Evolutionary conservation across 1,140 invertebrate genomes (phyloP), one percentile per base, ranked within the genome.

Genomic region (Sipha flava): DNA sequence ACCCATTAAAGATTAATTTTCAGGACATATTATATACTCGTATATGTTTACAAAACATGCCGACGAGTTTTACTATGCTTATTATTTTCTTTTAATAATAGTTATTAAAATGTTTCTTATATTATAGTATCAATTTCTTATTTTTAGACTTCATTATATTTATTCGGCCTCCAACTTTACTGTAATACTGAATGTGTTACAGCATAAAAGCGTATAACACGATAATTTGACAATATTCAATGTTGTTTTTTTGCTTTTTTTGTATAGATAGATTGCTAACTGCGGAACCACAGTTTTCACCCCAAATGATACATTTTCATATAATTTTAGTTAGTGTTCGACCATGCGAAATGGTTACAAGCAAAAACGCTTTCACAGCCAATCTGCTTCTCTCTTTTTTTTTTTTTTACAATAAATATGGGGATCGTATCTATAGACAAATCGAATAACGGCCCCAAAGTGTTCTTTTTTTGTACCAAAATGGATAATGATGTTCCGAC

Each of bases 321-420:
- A 75, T 75, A 14, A 4, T 77, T 54, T 77, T 57, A 29, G 73
- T 57, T 40, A 23, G 12, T 77, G 52, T 43, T 77, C 73, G 73
- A 10, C 34, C 73, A 77, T 43, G 73, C 52, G 73, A 40, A 18
- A 77, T 57, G 73, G 29, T 77, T 77, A 57, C 49, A 57, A 59
- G 73, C 49, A n/a, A 77, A 77, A 77, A 77, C 73, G 73, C 52
- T 77, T 77, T 77, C 49, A 77, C 73, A 54, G 73, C 31, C 73
- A 77, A 77, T 77, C 73, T 59, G 73, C 59, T 77, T 77, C 21
- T 29, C 59, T 43, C 9, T 26, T 64, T 37, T 40, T 64, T 40
- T 37, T n/a, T 29, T 68, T 52, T 54, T 75, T 75, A 34, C 29
- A 34, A 47, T 59, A 77, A 43, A 37, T 77, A 43, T 29, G 34